Conservation (phyloP, 1,140 invertebrate genomes). For the Coelopa frigida region DNA sequence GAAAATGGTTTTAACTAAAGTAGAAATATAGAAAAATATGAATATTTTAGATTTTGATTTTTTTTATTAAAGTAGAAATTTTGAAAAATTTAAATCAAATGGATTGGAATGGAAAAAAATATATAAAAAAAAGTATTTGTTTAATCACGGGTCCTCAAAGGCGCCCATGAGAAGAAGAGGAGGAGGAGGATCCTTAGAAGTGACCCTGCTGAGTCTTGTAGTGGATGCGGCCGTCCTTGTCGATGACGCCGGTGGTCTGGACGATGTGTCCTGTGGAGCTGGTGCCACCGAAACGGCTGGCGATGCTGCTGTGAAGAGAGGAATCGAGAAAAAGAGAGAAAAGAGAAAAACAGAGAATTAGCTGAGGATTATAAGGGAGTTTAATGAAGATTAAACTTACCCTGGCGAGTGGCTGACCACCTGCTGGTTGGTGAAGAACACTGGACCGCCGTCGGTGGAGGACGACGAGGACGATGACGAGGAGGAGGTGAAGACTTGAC, state of each 20-base stretch:
- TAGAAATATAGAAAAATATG: neutral
- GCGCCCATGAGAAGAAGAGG: neutral
- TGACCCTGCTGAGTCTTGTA: conserved; percentile 4
- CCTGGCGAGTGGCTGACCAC: neutral
- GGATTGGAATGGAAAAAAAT: neutral
- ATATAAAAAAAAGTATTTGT: neutral
- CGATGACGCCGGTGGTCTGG: conserved; percentile 11
- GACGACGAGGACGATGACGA: conserved; percentile 26
- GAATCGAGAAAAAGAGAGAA: neutral
- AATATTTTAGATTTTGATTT: neutral
- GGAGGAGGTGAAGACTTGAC: conserved; percentile 16
- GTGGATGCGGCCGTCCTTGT: conserved; percentile 6
- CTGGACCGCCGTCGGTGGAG: conserved; percentile 15
- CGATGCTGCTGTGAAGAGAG: neutral
- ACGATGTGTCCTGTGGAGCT: conserved; percentile 7
- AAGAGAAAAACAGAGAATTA: neutral
- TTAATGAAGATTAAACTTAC: conserved; percentile 10
- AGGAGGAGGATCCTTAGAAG: neutral
- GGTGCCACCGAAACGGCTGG: conserved; percentile 7
- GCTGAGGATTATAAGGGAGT: neutral
- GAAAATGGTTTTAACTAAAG: neutral
- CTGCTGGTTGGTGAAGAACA: conserved; percentile 7
- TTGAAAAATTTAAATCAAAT: neutral
- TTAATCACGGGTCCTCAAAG: neutral
- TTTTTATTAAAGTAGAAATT: neutral